These are phyloP conservation scores for Nymphalis urticae DNA, from an alignment of 2,888 invertebrate species.

Conservation along the genomic window DNA sequence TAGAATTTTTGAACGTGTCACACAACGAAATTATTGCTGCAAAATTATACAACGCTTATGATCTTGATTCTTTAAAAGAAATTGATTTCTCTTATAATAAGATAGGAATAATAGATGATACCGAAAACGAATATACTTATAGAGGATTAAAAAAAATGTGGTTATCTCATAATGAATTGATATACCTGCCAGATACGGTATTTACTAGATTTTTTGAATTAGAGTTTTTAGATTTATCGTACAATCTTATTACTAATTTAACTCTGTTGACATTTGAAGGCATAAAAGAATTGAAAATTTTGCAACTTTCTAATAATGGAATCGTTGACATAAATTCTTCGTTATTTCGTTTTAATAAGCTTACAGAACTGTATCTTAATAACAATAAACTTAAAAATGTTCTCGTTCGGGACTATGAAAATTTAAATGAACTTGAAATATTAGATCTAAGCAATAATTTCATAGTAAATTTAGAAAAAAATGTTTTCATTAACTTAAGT, in stretches of 20 bases:
- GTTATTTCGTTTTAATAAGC: conserved; percentile 53
- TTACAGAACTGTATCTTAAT: conserved; percentile 52
- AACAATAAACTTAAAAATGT: conserved; percentile 52
- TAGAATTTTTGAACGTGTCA: conserved; percentile 52
- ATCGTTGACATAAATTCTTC: conserved; percentile 54
- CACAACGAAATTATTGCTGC: conserved; percentile 50
- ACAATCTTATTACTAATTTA: conserved; percentile 54
- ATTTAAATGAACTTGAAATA: conserved; percentile 41
- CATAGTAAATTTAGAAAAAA: conserved; percentile 47
- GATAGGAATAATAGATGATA: conserved; percentile 47
- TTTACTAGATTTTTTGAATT: conserved; percentile 52
- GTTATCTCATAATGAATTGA: conserved; percentile 57
- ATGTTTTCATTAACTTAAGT: conserved; percentile 46
- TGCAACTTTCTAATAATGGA: conserved; percentile 56
- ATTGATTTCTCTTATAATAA: conserved; percentile 60
- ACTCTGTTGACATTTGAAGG: conserved; percentile 57
- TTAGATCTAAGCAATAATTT: conserved; percentile 55
- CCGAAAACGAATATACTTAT: conserved; percentile 38
- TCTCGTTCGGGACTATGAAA: conserved; percentile 49
- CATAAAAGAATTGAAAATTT: conserved; percentile 47
- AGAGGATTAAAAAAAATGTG: conserved; percentile 49
- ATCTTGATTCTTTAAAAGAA: conserved; percentile 44
- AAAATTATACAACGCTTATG: conserved; percentile 45
- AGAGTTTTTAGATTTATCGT: conserved; percentile 54
- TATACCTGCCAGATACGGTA: conserved; percentile 47